Evolutionary conservation across 35 echinoderm and acorn worm genomes (phyloP).

Genomic region (Strongylocentrotus purpuratus): DNA sequence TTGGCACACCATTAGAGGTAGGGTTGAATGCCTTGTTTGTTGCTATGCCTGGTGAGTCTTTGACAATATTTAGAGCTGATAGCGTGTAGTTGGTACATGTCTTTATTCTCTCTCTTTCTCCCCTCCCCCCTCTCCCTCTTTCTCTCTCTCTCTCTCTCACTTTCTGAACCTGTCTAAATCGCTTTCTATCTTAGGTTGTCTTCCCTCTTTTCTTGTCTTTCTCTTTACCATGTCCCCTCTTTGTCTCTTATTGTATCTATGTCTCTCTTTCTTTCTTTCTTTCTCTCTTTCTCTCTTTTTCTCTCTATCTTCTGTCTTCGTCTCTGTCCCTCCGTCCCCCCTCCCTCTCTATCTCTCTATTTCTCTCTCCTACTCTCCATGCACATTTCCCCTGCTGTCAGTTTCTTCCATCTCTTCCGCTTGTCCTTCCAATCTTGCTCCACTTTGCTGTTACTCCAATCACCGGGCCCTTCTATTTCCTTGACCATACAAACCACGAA

Average conservation of each 20-base stretch:
- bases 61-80: neutral
- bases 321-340: neutral
- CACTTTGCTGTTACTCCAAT: neutral
- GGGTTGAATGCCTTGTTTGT: neutral
- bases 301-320: neutral
- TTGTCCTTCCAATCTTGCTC: neutral
- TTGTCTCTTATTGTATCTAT: no score
- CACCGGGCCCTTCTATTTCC: neutral
- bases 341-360: neutral
- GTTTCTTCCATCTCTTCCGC: neutral
- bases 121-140: neutral
- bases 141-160: neutral
- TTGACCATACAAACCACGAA: constrained; percentile 2
- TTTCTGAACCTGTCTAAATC: no score
- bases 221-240: no score
- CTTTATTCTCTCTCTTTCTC: no score
- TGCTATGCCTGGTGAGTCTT: neutral
- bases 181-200: no score
- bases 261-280: neutral
- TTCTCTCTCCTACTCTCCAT: neutral
- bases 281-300: neutral
- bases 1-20: neutral
- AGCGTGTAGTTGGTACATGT: neutral
- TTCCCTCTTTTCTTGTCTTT: no score
- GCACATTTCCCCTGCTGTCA: neutral